Conservation (phyloP, 2,113 vertebrate species). For the Hucho hucho region DNA sequence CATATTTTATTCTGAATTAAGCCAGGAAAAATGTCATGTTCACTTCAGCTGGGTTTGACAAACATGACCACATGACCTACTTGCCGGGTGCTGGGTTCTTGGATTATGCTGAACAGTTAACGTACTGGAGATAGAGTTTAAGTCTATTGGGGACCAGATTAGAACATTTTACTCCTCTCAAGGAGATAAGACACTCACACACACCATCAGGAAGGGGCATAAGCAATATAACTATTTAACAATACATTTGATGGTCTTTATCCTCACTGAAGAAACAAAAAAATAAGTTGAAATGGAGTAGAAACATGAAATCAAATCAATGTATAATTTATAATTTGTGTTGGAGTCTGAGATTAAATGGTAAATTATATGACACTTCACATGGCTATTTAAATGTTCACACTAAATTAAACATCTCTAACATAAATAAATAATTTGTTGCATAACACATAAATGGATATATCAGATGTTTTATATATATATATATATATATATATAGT, state of each 20-base stretch:
- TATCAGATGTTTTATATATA: too few species aligned
- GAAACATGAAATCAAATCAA: slow-evolving; percentile 3
- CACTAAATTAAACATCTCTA: slow-evolving; percentile 36
- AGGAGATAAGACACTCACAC: slow-evolving; percentile 66
- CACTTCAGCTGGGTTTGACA: slow-evolving; percentile 68
- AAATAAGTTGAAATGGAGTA: slow-evolving; percentile 27
- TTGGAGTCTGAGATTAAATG: neutral
- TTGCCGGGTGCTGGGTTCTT: slow-evolving; percentile 54
- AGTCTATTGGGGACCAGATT: slow-evolving; percentile 70
- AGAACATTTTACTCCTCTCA: slow-evolving; percentile 57
- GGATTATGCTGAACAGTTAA: slow-evolving; percentile 76
- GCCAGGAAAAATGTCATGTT: slow-evolving; percentile 52
- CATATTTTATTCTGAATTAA: slow-evolving; percentile 78
- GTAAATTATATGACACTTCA: neutral
- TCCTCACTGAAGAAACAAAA: slow-evolving; percentile 27
- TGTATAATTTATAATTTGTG: neutral
- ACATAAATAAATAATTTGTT: slow-evolving; percentile 22
- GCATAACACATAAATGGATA: too few species aligned
- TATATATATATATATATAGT: too few species aligned
- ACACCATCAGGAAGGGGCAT: slow-evolving; percentile 48
- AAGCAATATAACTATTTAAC: slow-evolving; percentile 6
- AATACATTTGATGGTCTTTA: slow-evolving; percentile 58
- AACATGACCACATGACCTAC: slow-evolving; percentile 65
- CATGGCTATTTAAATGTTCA: neutral
- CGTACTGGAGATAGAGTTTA: slow-evolving; percentile 64